Base-by-base conservation (phyloP, 2,888 invertebrate species). In the Sussaba pulchella region DNA sequence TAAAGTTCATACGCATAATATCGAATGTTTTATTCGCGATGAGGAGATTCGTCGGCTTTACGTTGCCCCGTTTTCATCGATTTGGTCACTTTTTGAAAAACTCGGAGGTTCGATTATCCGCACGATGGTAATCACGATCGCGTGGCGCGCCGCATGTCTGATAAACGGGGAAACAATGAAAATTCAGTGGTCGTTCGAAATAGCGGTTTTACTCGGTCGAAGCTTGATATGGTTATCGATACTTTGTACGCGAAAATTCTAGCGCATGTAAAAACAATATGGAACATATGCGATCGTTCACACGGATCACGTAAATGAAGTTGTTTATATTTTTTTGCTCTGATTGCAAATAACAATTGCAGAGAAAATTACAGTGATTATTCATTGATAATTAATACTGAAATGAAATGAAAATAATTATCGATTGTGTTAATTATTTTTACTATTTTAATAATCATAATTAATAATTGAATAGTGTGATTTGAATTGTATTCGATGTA, bases 21-120 rank as follows among this genome's bases (percentile, higher is more conserved):
- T 41, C 14, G 69, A 47, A 61, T 75, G n/a, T 59, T 72, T 26
- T 64, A 52, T 70, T 57, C 43, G 41, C 50, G 47, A 67, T 50
- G 50, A 39, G 9, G 73, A 41, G 52, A 64, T 52, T 52, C 41
- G 52, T 52, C 26, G 26, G 39, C 45, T 26, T 45, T 3, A 9
- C 9, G 19, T 19, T 45, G 47, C 24, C 31, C 21, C 36, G 17
- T n/a, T 26, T 19, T 39, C 19, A 19, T 59, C 59, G 41, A 54
- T 54, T 69, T 19, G n/a, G 54, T 26, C 31, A 26, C 17, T 31
- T 17, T 19, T 5, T 6, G 9, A 5, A 5, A 5, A 12, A 54
- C 17, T 9, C 26, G 14, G n/a, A 21, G 50, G 17, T 0, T 43
- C 54, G 69, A 57, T 69, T 54, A 24, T 39, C n/a, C 24, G 31